These are phyloP conservation scores for Phengaris alcon DNA, from an alignment of 2,888 invertebrate species.

Conservation along the genomic window DNA sequence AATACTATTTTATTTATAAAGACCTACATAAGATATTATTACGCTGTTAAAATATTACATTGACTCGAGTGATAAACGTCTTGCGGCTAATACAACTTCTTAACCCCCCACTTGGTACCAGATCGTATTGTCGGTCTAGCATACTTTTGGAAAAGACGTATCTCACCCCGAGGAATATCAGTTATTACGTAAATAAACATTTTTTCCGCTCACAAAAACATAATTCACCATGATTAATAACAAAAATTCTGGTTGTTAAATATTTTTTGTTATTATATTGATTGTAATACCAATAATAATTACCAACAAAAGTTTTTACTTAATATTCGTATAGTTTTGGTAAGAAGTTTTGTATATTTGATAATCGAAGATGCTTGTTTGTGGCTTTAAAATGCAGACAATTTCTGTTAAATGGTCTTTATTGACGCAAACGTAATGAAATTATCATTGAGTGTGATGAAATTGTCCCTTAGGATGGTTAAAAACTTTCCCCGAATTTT, in stretches of 20 bases:
- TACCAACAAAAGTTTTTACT: no score
- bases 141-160: slow-evolving; percentile 16
- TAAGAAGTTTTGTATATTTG: neutral
- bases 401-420: neutral
- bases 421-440: neutral
- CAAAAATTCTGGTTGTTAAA: neutral
- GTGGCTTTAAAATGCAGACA: neutral
- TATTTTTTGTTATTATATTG: neutral
- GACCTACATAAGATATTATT: slow-evolving; percentile 7
- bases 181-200: neutral
- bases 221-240: neutral
- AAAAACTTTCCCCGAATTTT: neutral
- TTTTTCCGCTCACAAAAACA: neutral
- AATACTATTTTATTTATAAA: slow-evolving; percentile 19
- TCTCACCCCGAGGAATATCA: slow-evolving; percentile 14
- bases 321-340: no score
- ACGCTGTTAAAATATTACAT: slow-evolving; percentile 1
- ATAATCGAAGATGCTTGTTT: neutral
- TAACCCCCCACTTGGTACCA: neutral
- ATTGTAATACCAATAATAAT: no score
- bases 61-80: slow-evolving; percentile 11
- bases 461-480: slow-evolving; percentile 1
- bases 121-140: slow-evolving; percentile 15
- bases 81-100: slow-evolving; percentile 14
- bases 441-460: neutral